phyloP scores from a whole-genome alignment of 2,888 invertebrate genomes.

The Terebella lapidaria region DNA sequence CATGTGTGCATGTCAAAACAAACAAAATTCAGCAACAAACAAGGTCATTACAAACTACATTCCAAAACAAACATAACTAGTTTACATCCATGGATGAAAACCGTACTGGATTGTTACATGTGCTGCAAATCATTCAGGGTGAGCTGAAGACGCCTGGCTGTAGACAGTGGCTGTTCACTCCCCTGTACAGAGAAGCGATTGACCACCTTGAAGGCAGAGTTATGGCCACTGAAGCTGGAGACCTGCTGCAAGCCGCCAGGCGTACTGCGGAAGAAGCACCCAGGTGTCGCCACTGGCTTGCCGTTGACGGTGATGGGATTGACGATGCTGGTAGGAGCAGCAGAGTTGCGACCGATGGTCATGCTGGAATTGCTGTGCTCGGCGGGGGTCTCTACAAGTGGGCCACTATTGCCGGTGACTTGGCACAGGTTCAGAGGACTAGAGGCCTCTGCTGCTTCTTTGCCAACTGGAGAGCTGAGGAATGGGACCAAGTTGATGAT shows the following conservation, averaged over 20 bases:
- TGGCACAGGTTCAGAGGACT: too few relatives aligned
- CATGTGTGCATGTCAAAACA: too few relatives aligned
- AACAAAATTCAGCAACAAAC: too few relatives aligned
- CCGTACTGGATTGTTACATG: too few relatives aligned
- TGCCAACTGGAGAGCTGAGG: neutral
- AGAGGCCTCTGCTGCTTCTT: neutral
- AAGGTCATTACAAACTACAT: too few relatives aligned
- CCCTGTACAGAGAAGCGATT: neutral
- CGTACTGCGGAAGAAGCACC: neutral
- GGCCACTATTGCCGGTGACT: too few relatives aligned
- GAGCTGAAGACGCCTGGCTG: neutral
- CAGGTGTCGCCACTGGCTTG: neutral
- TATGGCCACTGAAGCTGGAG: neutral
- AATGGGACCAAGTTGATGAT: neutral
- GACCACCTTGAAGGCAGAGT: neutral
- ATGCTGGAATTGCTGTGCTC: too few relatives aligned
- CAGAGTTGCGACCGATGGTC: too few relatives aligned
- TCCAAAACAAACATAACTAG: too few relatives aligned
- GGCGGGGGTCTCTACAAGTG: too few relatives aligned
- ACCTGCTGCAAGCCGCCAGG: neutral
- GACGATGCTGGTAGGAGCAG: neutral
- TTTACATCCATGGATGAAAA: too few relatives aligned
- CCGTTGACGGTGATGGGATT: neutral
- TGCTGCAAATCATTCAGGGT: too few relatives aligned
- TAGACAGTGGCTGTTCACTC: neutral